phyloP scores from a whole-genome alignment of 2,113 vertebrate genomes.

The Megaceryle maxima region DNA sequence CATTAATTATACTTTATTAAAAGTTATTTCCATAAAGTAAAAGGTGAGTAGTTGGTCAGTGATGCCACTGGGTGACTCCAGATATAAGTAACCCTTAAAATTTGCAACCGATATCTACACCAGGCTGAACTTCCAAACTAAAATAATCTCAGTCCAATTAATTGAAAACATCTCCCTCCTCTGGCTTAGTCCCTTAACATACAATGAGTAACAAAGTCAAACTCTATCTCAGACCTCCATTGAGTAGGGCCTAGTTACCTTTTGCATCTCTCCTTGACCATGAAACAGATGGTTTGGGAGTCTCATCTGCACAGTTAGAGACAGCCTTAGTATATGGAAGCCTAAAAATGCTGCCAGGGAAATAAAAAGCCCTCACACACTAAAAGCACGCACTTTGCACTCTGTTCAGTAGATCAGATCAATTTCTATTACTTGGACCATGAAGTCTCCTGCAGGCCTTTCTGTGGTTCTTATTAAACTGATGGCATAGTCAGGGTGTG shows the following conservation, averaged over 20 bases:
- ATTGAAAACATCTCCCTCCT: background rate
- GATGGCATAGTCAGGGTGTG: background rate
- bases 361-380: background rate
- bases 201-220: background rate
- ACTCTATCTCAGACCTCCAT: background rate
- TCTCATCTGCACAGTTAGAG: background rate
- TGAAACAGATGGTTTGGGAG: background rate
- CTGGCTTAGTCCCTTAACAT: background rate
- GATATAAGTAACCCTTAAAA: background rate
- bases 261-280: background rate
- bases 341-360: background rate
- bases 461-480: background rate
- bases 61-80: background rate
- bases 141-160: background rate
- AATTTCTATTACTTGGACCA: background rate
- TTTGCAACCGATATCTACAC: background rate
- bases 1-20: background rate
- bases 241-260: background rate
- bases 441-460: background rate
- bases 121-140: background rate
- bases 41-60: background rate
- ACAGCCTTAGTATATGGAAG: background rate
- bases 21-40: conserved; percentile 5
- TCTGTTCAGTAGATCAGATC: background rate
- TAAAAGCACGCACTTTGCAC: background rate